These are phyloP conservation scores for Podarcis lilfordi DNA, from an alignment of 2,797 vertebrate genomes.

Conservation along the genomic window DNA sequence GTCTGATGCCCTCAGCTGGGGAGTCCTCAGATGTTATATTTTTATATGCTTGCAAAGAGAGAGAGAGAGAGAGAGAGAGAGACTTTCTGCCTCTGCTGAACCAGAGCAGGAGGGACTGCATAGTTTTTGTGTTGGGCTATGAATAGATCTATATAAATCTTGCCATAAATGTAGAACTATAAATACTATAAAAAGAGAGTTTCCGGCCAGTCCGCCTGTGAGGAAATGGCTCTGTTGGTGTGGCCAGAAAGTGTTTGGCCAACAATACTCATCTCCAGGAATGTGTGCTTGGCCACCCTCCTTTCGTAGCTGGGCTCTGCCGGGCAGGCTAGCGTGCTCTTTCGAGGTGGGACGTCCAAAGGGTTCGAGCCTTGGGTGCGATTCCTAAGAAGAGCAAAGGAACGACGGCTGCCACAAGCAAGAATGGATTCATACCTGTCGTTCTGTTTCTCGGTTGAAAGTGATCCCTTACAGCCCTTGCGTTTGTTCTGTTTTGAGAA, in stretches of 20 bases:
- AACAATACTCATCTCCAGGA: not conserved
- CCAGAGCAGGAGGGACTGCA: not conserved
- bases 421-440: not conserved
- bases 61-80: too few species aligned
- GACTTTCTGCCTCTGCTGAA: not conserved
- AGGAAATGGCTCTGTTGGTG: not conserved
- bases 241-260: not conserved
- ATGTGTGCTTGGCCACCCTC: not conserved
- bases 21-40: not conserved
- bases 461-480: not conserved
- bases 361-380: not conserved
- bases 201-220: not conserved
- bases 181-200: not conserved
- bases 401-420: not conserved
- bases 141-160: conserved; percentile 5
- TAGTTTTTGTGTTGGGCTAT: not conserved
- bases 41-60: not conserved
- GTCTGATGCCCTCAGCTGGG: not conserved
- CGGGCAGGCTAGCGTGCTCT: not conserved
- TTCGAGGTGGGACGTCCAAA: not conserved
- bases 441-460: not conserved
- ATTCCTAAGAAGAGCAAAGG: too few species aligned
- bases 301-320: not conserved
- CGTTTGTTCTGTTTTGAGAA: not conserved
- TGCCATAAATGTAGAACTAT: conserved; percentile 3